phyloP scores from a whole-genome alignment of 2,113 vertebrate species.

The Notarius lentiginosus region DNA sequence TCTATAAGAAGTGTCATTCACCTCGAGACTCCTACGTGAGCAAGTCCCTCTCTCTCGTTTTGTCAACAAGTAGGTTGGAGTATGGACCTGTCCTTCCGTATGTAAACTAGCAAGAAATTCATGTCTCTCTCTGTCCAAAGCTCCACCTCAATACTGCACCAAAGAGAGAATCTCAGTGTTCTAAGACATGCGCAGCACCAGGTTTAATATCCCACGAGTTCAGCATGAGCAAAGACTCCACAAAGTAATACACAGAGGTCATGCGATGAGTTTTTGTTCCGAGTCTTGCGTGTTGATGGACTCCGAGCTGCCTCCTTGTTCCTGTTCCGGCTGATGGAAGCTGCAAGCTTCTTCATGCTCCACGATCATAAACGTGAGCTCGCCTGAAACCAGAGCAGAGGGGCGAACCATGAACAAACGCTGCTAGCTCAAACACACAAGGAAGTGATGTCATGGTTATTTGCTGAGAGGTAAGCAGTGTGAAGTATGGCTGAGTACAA shows the following conservation, averaged over 20 bases:
- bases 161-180: neutral
- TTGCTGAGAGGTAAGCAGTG: neutral
- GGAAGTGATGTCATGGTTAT: neutral
- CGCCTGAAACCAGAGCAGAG: constrained; percentile 43
- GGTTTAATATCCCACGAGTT: neutral
- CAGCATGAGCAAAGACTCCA: neutral
- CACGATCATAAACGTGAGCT: constrained; percentile 54
- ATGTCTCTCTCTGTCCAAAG: neutral
- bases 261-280: constrained; percentile 58
- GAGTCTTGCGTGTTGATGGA: constrained; percentile 61
- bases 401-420: neutral
- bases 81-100: neutral
- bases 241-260: constrained; percentile 35
- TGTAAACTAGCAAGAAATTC: neutral
- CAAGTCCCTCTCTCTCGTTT: neutral
- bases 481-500: neutral
- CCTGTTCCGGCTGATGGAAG: constrained; percentile 84
- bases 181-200: neutral
- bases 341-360: constrained; percentile 79
- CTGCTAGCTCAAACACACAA: neutral
- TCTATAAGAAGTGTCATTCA: constrained; percentile 10
- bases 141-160: neutral
- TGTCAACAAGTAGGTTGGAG: neutral
- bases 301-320: constrained; percentile 76
- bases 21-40: neutral